Evolutionary conservation across 1,140 invertebrate species (phyloP).

Genomic region (Trinorchestia longiramus): DNA sequence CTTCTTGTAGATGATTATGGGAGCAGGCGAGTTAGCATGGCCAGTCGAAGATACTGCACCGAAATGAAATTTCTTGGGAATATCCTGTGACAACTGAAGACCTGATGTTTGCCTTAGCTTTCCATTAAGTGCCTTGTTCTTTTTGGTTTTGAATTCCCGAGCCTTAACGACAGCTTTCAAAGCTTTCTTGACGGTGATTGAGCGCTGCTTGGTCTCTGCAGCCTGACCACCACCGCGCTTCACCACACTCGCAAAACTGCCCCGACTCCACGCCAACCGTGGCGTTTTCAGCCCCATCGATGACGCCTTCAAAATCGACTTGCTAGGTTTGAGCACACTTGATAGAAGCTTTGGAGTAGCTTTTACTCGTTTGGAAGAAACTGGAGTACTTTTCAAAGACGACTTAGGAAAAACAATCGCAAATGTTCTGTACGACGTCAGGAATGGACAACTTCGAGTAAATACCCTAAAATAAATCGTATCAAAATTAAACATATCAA

Average conservation of each 20-base stretch:
- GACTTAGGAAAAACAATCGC: conserved; percentile 45
- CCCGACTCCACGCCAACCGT: not conserved
- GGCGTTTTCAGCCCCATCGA: not conserved
- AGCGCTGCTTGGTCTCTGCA: not conserved
- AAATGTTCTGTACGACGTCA: too few relatives aligned
- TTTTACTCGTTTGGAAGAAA: not conserved
- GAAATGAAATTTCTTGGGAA: conserved; percentile 57
- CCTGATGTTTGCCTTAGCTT: not conserved
- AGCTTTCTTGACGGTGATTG: not conserved
- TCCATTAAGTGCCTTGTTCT: not conserved
- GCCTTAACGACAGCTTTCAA: conserved; percentile 3
- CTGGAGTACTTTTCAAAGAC: not conserved
- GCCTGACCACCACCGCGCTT: conserved; percentile 60
- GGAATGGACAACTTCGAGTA: too few relatives aligned
- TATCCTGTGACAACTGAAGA: conserved; percentile 43
- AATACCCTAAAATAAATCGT: too few relatives aligned
- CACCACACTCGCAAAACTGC: conserved; percentile 59
- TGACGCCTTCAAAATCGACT: not conserved
- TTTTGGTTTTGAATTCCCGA: conserved; percentile 23
- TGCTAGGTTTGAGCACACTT: not conserved
- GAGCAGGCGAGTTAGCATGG: conserved; percentile 70
- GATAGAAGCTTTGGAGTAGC: not conserved
- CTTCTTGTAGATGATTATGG: conserved; percentile 69
- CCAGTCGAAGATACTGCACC: conserved; percentile 68
- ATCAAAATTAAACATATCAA: too few relatives aligned